A percentile compares a stretch with the other conserved stretches of the same genome.
These are phyloP conservation scores for Cercopithecus mona DNA, from an alignment of 2,113 vertebrate species.

Conservation along the genomic window DNA sequence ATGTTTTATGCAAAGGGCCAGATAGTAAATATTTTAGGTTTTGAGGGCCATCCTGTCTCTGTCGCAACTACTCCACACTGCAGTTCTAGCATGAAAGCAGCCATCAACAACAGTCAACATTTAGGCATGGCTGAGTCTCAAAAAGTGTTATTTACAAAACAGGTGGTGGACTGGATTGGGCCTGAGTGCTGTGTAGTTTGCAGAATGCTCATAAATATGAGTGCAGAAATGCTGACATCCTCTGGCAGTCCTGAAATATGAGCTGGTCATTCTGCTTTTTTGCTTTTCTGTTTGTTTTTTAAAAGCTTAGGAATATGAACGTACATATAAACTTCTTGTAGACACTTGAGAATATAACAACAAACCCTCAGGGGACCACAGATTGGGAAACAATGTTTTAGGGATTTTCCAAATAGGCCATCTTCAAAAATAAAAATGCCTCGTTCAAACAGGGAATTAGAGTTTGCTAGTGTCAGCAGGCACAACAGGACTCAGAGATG, in stretches of 20 bases:
- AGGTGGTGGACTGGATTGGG: not conserved
- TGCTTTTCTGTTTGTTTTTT: not conserved
- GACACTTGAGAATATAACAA: not conserved
- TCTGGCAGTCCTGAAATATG: not conserved
- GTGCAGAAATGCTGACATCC: not conserved
- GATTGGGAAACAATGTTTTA: not conserved
- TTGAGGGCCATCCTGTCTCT: not conserved
- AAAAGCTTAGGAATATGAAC: not conserved
- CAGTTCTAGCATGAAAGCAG: not conserved
- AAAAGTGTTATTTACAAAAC: conserved; percentile 23
- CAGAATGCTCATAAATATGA: not conserved
- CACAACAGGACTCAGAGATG: not conserved
- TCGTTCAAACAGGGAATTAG: not conserved
- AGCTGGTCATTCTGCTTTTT: not conserved
- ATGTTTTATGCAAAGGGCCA: not conserved
- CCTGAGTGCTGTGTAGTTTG: not conserved
- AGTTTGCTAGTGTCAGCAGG: not conserved
- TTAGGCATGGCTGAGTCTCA: not conserved
- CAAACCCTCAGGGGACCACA: not conserved
- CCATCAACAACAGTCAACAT: not conserved
- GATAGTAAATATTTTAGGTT: not conserved
- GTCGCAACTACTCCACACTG: not conserved
- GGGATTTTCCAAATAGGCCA: not conserved
- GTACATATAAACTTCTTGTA: not conserved
- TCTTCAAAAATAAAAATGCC: not conserved